phyloP scores from a whole-genome alignment of 2,113 vertebrate species.

The Mellivora capensis region DNA sequence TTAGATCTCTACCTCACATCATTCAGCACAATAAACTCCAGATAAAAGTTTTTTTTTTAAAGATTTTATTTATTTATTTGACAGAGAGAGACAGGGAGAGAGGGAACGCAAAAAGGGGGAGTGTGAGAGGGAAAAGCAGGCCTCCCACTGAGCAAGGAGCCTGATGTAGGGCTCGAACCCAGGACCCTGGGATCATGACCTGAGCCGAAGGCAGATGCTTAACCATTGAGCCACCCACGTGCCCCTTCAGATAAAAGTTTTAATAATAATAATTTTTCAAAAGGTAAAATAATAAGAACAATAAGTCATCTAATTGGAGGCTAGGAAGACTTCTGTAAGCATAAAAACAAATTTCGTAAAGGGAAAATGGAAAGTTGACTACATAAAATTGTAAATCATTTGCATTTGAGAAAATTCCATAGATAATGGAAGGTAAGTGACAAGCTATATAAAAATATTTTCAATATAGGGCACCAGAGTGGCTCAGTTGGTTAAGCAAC shows the following conservation, averaged over 20 bases:
- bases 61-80: too few species aligned
- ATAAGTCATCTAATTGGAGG: not conserved
- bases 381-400: not conserved
- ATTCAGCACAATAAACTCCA: not conserved
- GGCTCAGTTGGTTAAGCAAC: too few species aligned
- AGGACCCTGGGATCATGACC: too few species aligned
- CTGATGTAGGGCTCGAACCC: too few species aligned
- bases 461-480: not conserved
- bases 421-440: not conserved
- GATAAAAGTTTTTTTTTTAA: not conserved
- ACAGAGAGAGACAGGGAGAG: too few species aligned
- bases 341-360: not conserved
- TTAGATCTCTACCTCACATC: not conserved
- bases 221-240: too few species aligned
- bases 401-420: not conserved
- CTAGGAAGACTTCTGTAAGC: not conserved
- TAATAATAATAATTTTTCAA: slow-evolving; percentile 1
- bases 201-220: too few species aligned
- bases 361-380: not conserved
- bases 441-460: not conserved
- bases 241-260: not conserved
- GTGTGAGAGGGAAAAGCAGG: too few species aligned
- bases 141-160: too few species aligned
- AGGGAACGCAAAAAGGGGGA: too few species aligned
- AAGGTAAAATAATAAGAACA: not conserved